Evolutionary conservation across 2,888 invertebrate genomes (phyloP).

Genomic region (Hydrotaea diabolus): DNA sequence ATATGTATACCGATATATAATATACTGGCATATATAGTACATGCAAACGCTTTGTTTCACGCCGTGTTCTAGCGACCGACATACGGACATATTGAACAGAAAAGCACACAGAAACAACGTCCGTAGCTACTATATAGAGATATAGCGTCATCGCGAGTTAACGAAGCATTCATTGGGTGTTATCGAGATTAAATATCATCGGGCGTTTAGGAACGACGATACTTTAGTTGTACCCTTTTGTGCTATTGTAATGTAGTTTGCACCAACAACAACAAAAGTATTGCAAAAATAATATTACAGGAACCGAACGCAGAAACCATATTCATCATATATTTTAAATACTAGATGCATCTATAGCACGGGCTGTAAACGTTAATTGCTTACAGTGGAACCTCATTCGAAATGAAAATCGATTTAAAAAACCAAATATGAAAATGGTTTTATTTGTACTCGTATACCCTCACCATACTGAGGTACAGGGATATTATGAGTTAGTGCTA

Average conservation of each 20-base stretch:
- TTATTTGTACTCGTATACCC: too few species aligned
- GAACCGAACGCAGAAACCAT: neutral
- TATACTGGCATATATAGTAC: too few species aligned
- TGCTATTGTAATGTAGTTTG: neutral
- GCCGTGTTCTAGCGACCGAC: too few species aligned
- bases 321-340: neutral
- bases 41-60: constrained; percentile 24
- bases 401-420: too few species aligned
- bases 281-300: neutral
- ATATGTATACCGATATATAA: too few species aligned
- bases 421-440: too few species aligned
- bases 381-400: too few species aligned
- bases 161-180: constrained; percentile 59
- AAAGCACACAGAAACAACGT: neutral
- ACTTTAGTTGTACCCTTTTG: neutral
- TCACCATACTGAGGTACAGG: too few species aligned
- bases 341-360: neutral
- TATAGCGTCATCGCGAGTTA: constrained; percentile 65
- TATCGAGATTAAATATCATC: constrained; percentile 66
- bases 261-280: neutral
- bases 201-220: constrained; percentile 13
- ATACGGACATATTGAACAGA: neutral
- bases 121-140: neutral
- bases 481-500: too few species aligned
- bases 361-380: too few species aligned